Base-by-base conservation (phyloP, 2,888 invertebrate genomes). In the Tenthredo livida region DNA sequence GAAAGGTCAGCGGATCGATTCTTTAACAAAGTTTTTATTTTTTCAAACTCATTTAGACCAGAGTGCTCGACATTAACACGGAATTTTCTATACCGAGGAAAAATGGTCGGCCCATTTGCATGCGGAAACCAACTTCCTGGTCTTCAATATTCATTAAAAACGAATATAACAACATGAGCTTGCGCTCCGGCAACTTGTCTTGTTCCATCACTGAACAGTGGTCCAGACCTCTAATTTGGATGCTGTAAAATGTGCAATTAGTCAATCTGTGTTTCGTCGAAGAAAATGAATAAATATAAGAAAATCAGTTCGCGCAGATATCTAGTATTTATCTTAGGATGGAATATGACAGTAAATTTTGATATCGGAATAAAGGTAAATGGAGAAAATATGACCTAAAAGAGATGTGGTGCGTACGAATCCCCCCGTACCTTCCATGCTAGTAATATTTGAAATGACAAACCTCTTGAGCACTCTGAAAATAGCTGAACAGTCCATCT, bases 21-120 rank as follows among this genome's bases (percentile, higher is more conserved):
- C 17, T 12, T 29, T 54, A 77, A 77, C 40, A 17, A 54, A 29
- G 17, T 25, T 54, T 25, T 43, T 37, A 37, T 37, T 43, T 21
- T 73, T 10, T 25, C 29, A 73, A 40, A 43, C 40, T 73, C 40
- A 73, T 40, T 73, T 43, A 73, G n/a, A 73, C 10, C n/a, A 12
- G 21, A 40, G 73, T 73, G 40, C 40, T 73, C 43, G n/a, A n/a
- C n/a, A 43, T 73, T 73, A 43, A 43, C 73, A 15, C 17, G 21
- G 43, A 43, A n/a, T 21, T 43, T 40, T 72, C 4, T 21, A 7
- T 40, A 21, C 72, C 12, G 6, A 9, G n/a, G 21, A 72, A 17
- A 72, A 72, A 72, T 40, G 2, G 17, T 15, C 37, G 37, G 33
- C 7, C 12, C 9, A 17, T 17, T 29, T 29, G n/a, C 37, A 70